These are phyloP conservation scores for Pterois miles DNA, from an alignment of 2,797 vertebrate species.

Conservation along the genomic window DNA sequence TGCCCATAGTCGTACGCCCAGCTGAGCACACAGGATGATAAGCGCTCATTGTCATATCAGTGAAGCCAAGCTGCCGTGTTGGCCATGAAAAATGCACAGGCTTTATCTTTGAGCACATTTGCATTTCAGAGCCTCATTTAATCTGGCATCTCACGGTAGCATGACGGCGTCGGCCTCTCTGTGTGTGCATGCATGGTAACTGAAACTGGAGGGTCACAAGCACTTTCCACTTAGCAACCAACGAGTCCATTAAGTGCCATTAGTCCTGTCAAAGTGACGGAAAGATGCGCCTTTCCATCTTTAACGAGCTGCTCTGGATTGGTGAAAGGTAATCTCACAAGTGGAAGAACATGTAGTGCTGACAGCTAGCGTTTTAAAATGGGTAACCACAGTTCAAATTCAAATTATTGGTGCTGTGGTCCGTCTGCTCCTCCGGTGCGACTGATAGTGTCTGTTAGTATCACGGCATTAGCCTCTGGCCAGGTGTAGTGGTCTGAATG, in stretches of 20 bases:
- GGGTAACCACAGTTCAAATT: too few relatives aligned
- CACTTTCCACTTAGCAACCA: not conserved
- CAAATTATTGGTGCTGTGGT: too few relatives aligned
- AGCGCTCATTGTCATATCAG: constrained; percentile 42
- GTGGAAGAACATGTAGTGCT: too few relatives aligned
- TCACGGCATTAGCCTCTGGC: too few relatives aligned
- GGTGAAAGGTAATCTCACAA: not conserved
- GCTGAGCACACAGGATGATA: constrained; percentile 1
- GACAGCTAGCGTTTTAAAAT: too few relatives aligned
- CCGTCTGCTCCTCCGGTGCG: too few relatives aligned
- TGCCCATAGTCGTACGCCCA: not conserved
- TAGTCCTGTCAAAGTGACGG: not conserved
- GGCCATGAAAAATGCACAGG: constrained; percentile 66
- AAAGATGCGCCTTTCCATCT: not conserved
- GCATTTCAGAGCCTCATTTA: constrained; percentile 40
- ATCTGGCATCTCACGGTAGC: constrained; percentile 11
- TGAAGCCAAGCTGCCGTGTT: constrained; percentile 36
- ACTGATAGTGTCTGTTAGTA: too few relatives aligned
- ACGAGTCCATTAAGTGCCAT: not conserved
- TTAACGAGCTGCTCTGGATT: not conserved
- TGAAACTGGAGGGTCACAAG: not conserved
- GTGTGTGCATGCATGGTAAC: not conserved
- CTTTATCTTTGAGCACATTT: constrained; percentile 59
- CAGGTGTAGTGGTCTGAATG: too few relatives aligned
- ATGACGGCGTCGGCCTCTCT: not conserved